Evolutionary conservation across 2,888 invertebrate species (phyloP), one percentile per base, ranked within the genome.

Genomic region (Hemicrepidius hirtus): DNA sequence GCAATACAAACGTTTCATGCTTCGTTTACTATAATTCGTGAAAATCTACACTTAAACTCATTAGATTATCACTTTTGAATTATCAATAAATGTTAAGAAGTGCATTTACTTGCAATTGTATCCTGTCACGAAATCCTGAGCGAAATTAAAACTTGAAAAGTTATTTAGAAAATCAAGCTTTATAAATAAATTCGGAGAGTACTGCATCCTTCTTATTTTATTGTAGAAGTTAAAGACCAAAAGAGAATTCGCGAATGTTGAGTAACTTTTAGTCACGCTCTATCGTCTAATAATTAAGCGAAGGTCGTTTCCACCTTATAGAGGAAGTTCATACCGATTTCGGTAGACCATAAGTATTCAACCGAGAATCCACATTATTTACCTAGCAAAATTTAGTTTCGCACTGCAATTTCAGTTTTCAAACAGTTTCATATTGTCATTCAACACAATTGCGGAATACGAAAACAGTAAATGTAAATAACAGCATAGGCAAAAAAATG

Each of bases 231-330:
- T 13, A 53, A 13, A 32, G 53, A 24, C 13, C 12, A 18, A 46
- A 16, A 18, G 46, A 46, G 46, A 46, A 46, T 9, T 46, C 18
- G 18, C 0, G 20, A 13, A 40, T 3, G 12, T 32, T 1, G 12
- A 28, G 13, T 28, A 53, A 53, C 28, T 53, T 28, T 12, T 53
- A 16, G 24, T 1, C 24, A 28, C 32, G 9, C 13, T 13, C 28
- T n/a, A 53, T 53, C 24, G 28, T 32, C 53, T 53, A 6, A 53
- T 24, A 24, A 53, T 53, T 53, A 46, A 6, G 53, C 4, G 49
- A 13, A 32, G 5, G 32, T 13, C 53, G 53, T 53, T 53, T 53
- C n/a, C 53, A 53, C 53, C 24, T 53, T 28, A 53, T 49, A 49
- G 20, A 49, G 49, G 9, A 49, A 53, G 13, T 53, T 13, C 2